Percentiles rank a stretch among this genome's conserved stretches.
Conservation (phyloP, 2,113 vertebrate genomes). For the Brachionichthys hirsutus region DNA sequence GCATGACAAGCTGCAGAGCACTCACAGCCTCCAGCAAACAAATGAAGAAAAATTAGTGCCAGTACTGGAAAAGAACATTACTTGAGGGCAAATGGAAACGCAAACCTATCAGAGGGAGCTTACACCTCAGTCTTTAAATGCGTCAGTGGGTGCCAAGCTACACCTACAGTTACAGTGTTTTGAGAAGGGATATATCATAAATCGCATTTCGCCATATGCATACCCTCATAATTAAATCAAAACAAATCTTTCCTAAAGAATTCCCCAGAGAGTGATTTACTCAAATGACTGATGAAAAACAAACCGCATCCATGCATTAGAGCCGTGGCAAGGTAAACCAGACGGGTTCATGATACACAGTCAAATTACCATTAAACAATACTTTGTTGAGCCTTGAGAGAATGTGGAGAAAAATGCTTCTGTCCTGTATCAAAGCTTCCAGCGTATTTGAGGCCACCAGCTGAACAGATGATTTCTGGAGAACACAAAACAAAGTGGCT, state of each 20-base stretch:
- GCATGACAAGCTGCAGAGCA: conserved; percentile 9
- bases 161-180: conserved; percentile 44
- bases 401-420: conserved; percentile 13
- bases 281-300: conserved; percentile 48
- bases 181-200: conserved; percentile 42
- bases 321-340: conserved; percentile 24
- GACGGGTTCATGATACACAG: conserved; percentile 26
- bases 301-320: conserved; percentile 36
- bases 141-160: conserved; percentile 40
- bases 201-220: conserved; percentile 60
- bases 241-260: conserved; percentile 58
- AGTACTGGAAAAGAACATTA: conserved; percentile 42
- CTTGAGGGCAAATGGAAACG: conserved; percentile 50
- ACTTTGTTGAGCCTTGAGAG: conserved; percentile 38
- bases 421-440: conserved; percentile 45
- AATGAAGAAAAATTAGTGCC: conserved; percentile 56
- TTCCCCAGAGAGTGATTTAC: conserved; percentile 52
- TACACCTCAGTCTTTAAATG: conserved; percentile 47
- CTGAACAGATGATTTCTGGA: conserved; percentile 40
- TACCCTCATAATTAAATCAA: conserved; percentile 66
- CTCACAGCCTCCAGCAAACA: conserved; percentile 19
- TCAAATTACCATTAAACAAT: conserved; percentile 34
- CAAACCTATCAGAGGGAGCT: conserved; percentile 55
- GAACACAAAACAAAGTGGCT: conserved; percentile 37
- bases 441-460: conserved; percentile 13